These are phyloP conservation scores for Pycnonotus jocosus DNA, from an alignment of 2,113 vertebrate species.

Conservation along the genomic window DNA sequence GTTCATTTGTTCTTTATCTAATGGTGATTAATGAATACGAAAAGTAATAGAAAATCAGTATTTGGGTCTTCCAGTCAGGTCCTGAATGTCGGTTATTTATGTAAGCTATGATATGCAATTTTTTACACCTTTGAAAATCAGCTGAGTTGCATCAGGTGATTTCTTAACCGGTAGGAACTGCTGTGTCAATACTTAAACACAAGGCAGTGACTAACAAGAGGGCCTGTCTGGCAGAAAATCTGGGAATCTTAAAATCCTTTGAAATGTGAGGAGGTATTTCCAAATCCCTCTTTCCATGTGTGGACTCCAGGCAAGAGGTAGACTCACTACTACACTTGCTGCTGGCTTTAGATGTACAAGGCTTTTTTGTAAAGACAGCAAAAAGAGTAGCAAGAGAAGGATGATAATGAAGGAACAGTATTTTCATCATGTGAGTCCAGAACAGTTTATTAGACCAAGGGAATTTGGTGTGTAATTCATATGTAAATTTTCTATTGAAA, in stretches of 20 bases:
- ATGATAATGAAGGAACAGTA: not conserved
- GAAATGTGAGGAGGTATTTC: not conserved
- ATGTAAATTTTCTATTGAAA: slow-evolving; percentile 51
- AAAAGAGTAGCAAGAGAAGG: not conserved
- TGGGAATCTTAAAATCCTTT: not conserved
- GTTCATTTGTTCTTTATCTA: not conserved
- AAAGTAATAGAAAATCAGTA: not conserved
- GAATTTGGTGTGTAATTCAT: slow-evolving; percentile 44
- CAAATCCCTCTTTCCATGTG: not conserved
- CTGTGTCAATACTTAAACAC: not conserved
- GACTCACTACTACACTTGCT: accelerated
- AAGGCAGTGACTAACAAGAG: not conserved
- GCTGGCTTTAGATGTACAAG: not conserved
- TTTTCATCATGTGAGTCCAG: not conserved
- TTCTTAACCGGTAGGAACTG: not conserved
- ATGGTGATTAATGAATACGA: not conserved
- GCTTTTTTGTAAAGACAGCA: not conserved
- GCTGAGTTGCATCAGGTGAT: not conserved
- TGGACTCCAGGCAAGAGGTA: not conserved
- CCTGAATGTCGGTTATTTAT: not conserved
- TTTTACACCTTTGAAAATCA: not conserved
- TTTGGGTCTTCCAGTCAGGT: not conserved
- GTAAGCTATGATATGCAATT: not conserved
- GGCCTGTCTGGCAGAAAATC: not conserved
- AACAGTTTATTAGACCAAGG: slow-evolving; percentile 23